Evolutionary conservation across 1,140 invertebrate genomes (phyloP), one percentile per base, ranked within the genome.

Genomic region (Megathymus violae): DNA sequence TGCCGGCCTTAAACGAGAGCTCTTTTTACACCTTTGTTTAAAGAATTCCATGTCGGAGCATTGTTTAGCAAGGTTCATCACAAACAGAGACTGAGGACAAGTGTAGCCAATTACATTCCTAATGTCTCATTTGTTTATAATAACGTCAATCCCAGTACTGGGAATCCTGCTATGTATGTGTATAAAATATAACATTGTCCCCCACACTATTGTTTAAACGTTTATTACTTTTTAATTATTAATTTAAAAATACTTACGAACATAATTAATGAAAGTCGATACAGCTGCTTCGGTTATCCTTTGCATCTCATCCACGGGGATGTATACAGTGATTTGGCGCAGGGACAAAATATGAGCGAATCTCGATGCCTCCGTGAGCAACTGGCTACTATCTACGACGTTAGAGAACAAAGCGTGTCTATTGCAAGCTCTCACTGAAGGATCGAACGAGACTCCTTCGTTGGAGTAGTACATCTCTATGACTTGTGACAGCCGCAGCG

Each of bases 391-490:
- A 9, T 88, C 81, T 3, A 92, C 70, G 13, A 92, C 62, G 56
- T 82, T 81, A 1, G 74, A 65, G 62, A 94, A 93, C 27, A 92
- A 77, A 5, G 78, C 72, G 13, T 79, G 87, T 60, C 94, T 85
- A 51, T 93, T 92, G 54, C 94, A 94, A 0, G 93, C 94, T 67
- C 85, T 91, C 1, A 93, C 84, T 5, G 76, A 82, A 0, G 85
- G 69, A 25, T 94, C 90, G 62, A 93, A 93, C 1, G 89, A 85
- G 6, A 94, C 81, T 1, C 94, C 94, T 62, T 91, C 89, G 46
- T 93, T 86, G 0, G 94, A 94, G 77, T 95, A 95, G 76, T 95
- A 95, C 93, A 94, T 94, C 40, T 94, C 93, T 4, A 95, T 76
- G 13, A 95, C 74, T 86, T 95, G 94, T 1, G 94, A 95, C 1